A percentile compares a stretch with the other conserved stretches of the same genome.
These are phyloP conservation scores for Pinctada fucata DNA, from an alignment of 2,888 invertebrate species.

Conservation along the genomic window DNA sequence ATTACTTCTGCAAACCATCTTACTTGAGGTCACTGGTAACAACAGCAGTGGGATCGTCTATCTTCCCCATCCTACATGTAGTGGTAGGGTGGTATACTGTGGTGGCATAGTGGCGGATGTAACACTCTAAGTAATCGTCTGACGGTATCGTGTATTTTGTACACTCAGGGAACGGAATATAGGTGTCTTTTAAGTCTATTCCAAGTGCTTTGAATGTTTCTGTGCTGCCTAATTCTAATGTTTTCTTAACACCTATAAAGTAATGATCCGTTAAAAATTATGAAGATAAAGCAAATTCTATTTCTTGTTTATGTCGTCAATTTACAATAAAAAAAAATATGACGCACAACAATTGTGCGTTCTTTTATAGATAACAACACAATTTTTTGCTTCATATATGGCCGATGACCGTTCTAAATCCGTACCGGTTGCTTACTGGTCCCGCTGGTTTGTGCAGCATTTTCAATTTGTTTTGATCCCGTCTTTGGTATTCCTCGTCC, in stretches of 20 bases:
- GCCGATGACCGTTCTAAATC: no score
- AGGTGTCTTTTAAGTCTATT: conserved; percentile 41
- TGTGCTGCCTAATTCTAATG: conserved; percentile 49
- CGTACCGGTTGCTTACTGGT: no score
- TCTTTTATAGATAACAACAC: no score
- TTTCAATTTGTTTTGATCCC: no score
- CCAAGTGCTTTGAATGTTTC: conserved; percentile 55
- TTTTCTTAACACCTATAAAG: conserved; percentile 51
- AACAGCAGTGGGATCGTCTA: conserved; percentile 79
- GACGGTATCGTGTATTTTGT: conserved; percentile 56
- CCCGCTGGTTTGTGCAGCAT: no score
- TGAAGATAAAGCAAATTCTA: no score
- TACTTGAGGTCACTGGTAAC: conserved; percentile 81
- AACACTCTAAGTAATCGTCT: conserved; percentile 60
- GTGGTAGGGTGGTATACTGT: conserved; percentile 87
- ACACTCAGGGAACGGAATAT: conserved; percentile 54
- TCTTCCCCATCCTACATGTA: conserved; percentile 84
- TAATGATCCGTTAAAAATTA: not conserved
- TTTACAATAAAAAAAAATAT: no score
- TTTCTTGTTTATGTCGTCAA: no score
- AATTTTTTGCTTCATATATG: no score
- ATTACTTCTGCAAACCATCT: no score
- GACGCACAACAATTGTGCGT: no score
- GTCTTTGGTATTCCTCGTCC: no score
- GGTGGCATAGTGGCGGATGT: conserved; percentile 68